These are phyloP conservation scores for Nomia melanderi DNA, from an alignment of 1,140 invertebrate species.

Conservation along the genomic window DNA sequence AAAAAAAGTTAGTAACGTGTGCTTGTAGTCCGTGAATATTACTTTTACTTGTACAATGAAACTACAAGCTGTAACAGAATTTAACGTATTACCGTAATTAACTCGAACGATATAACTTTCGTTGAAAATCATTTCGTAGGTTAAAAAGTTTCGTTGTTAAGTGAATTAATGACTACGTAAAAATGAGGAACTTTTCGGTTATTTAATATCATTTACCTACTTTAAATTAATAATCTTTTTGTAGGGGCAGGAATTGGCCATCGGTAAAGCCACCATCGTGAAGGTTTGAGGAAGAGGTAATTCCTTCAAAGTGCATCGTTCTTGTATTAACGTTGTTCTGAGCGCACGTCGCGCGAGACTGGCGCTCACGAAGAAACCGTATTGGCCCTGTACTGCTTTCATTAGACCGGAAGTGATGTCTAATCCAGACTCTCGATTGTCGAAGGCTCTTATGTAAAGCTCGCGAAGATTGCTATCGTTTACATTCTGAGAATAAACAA, in stretches of 20 bases:
- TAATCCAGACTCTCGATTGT: constrained; percentile 72
- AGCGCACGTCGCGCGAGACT: constrained; percentile 76
- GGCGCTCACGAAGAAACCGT: constrained; percentile 79
- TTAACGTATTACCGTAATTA: too few species aligned
- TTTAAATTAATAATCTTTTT: constrained; percentile 78
- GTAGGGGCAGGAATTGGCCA: constrained; percentile 76
- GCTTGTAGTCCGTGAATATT: too few species aligned
- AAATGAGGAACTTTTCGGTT: too few species aligned
- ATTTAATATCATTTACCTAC: constrained; percentile 62
- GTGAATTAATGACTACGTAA: too few species aligned
- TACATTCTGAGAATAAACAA: constrained; percentile 70
- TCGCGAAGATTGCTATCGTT: constrained; percentile 76
- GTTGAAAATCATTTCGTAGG: too few species aligned
- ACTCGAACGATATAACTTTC: too few species aligned
- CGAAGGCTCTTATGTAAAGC: constrained; percentile 78
- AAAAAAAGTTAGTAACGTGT: too few species aligned
- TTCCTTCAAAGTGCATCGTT: constrained; percentile 76
- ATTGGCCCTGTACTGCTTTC: constrained; percentile 74
- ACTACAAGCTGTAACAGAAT: too few species aligned
- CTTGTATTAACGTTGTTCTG: constrained; percentile 72
- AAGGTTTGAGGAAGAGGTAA: constrained; percentile 73
- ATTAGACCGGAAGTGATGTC: constrained; percentile 74
- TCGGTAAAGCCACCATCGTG: constrained; percentile 75
- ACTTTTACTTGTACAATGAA: too few species aligned
- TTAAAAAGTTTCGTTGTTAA: too few species aligned